Percentiles rank a stretch among this genome's conserved stretches.
These are phyloP conservation scores for Chrysolina haemoptera DNA, from an alignment of 2,888 invertebrate species.

Conservation along the genomic window DNA sequence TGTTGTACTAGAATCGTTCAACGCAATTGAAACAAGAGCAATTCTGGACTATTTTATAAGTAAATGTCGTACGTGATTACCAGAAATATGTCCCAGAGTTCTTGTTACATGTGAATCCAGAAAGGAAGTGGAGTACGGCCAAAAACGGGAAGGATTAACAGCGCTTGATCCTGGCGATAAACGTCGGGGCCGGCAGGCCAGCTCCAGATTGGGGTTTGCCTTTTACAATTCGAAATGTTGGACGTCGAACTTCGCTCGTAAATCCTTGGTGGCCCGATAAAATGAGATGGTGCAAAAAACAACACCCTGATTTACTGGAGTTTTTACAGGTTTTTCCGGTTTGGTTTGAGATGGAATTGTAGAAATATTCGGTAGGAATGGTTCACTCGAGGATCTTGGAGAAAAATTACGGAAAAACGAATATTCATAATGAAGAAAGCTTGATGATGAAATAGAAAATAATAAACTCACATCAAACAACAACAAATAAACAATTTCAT, in stretches of 20 bases:
- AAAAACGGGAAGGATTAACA: constrained; percentile 40
- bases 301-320: neutral
- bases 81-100: neutral
- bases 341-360: neutral
- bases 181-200: neutral
- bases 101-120: neutral
- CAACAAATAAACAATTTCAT: no score
- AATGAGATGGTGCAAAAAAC: neutral
- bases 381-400: no score
- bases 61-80: neutral
- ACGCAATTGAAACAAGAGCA: no score
- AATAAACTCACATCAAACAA: no score
- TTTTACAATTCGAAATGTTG: neutral
- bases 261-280: neutral
- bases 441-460: no score
- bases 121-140: neutral
- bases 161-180: constrained; percentile 33
- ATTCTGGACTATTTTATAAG: no score
- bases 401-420: no score
- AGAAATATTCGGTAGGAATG: neutral
- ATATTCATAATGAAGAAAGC: no score
- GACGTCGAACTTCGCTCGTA: neutral
- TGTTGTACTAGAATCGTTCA: no score
- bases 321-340: no score
- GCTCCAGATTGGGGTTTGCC: neutral